phyloP scores from a whole-genome alignment of 2,797 vertebrate genomes.

The Notamacropus eugenii region DNA sequence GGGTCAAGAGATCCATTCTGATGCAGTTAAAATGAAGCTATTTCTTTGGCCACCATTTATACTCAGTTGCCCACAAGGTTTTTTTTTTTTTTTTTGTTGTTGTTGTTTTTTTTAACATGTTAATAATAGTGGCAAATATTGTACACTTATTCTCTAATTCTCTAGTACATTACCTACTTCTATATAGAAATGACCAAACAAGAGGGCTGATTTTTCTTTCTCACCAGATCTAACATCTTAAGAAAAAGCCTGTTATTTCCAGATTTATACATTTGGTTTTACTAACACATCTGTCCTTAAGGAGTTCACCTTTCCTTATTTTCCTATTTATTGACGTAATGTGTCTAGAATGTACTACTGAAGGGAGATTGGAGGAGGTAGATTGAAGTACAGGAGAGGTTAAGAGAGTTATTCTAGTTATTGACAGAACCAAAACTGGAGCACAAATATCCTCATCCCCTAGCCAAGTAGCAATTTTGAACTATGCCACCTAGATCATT shows the following conservation, averaged over 20 bases:
- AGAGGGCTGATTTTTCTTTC: background rate
- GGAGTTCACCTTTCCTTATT: conserved; percentile 17
- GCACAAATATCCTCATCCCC: background rate
- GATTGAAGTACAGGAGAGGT: background rate
- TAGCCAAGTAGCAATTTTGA: background rate
- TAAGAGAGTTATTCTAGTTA: background rate
- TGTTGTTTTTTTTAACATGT: background rate
- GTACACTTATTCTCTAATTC: background rate
- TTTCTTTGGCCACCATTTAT: conserved; percentile 36
- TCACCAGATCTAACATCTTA: background rate
- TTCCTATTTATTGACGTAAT: background rate
- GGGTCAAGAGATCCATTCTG: conserved; percentile 63
- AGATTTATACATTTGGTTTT: conserved; percentile 34
- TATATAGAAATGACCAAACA: conserved; percentile 27
- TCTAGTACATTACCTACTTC: conserved; percentile 16
- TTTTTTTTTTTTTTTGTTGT: conserved; percentile 25
- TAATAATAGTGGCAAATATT: background rate
- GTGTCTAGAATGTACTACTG: background rate
- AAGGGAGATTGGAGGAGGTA: background rate
- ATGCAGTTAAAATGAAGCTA: conserved; percentile 52
- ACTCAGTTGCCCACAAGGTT: conserved; percentile 44
- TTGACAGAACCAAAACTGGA: background rate
- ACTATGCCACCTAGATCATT: background rate
- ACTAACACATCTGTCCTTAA: conserved; percentile 43
- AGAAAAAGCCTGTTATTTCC: background rate